These are phyloP conservation scores for Aldabrachelys gigantea DNA, from an alignment of 2,113 vertebrate species.

Conservation along the genomic window DNA sequence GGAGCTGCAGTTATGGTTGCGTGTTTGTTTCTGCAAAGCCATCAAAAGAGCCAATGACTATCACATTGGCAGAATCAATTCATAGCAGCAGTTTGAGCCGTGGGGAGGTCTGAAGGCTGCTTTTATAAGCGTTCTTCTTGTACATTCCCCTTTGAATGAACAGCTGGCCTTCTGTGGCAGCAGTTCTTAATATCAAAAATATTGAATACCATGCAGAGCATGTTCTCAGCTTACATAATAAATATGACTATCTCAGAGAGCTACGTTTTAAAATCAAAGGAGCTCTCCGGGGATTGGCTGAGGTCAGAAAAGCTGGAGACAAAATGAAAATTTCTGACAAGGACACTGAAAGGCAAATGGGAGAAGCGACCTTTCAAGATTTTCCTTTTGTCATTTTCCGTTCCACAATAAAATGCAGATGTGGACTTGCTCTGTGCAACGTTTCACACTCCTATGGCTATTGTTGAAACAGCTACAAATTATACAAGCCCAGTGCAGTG, in stretches of 20 bases:
- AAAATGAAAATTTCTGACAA: conserved; percentile 43
- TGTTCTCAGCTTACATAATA: conserved; percentile 44
- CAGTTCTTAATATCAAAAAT: conserved; percentile 20
- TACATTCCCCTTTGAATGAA: background rate
- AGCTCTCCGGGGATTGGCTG: conserved; percentile 30
- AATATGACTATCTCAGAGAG: conserved; percentile 25
- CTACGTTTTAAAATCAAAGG: conserved; percentile 25
- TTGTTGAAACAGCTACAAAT: background rate
- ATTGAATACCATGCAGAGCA: background rate
- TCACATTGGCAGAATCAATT: background rate
- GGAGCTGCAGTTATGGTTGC: background rate
- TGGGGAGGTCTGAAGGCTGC: background rate
- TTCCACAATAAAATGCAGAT: conserved; percentile 58
- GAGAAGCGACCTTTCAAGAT: conserved; percentile 60
- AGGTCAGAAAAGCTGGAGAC: conserved; percentile 41
- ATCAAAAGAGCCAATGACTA: background rate
- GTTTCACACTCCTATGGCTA: background rate
- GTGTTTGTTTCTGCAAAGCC: background rate
- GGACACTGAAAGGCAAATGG: conserved; percentile 57
- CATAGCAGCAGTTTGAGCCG: background rate
- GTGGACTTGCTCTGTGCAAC: conserved; percentile 40
- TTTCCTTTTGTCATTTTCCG: conserved; percentile 51
- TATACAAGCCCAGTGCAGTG: background rate
- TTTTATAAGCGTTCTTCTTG: background rate
- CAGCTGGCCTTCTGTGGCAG: background rate